Base-by-base conservation (phyloP, 2,113 vertebrate species). In the Silurus asotus region DNA sequence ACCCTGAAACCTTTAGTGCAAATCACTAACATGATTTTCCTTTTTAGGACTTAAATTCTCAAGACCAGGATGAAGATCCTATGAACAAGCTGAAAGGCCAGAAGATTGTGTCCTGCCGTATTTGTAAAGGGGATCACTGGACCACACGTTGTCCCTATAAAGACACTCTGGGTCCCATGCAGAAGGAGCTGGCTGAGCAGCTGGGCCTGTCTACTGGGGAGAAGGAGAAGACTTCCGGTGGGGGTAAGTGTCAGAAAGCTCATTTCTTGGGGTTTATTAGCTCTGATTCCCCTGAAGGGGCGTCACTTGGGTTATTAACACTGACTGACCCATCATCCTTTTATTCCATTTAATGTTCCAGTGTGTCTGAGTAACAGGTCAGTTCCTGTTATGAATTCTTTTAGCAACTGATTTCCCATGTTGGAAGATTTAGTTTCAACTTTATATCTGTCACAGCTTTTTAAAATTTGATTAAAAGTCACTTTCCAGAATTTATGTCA, bases 101-200 rank as follows among this genome's bases (percentile, higher is more conserved):
- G 95, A 99, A 99, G 91, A 99, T 99, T 0, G 98, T 99, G 48
- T 97, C 97, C 0, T 99, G 98, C 89, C 96, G 98, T 58, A 99
- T 99, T 91, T 99, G 98, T 91, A 99, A 99, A 90, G 98, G 97
- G 0, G 98, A 99, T 93, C 98, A 99, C 88, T 99, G 98, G 98
- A 99, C 98, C 86, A 99, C 98, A 9, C 96, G 97, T 75, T 99
- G 98, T 77, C 97, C 98, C 0, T 99, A 99, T 93, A 99, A 99
- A 91, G 98, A 99, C 93, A 99, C 98, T 0, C 90, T 99, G 92
- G 98, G 98, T 0, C 98, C 98, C 1, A 99, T 99, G 98, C 98
- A 99, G 95, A 99, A 99, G 94, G 98, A 99, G 88, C 89, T 99
- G 92, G 98, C 98, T 0, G 98, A 99, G 84, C 98, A 99, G 93